Base-by-base conservation (phyloP, 2,888 invertebrate genomes). In the Galerucella pusilla region DNA sequence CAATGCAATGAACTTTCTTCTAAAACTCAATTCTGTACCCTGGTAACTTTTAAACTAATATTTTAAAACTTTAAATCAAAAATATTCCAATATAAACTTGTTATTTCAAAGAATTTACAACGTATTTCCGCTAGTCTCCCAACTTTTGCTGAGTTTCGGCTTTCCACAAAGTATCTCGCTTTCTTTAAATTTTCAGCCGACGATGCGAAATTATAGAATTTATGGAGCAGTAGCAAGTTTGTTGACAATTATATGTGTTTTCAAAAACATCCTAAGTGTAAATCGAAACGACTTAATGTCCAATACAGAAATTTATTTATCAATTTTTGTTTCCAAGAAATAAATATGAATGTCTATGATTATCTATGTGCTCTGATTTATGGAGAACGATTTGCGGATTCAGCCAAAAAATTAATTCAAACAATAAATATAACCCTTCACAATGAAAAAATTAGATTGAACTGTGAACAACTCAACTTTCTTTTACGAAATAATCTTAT, bases 211-310 rank as follows among this genome's bases (percentile, higher is more conserved):
- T 54, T 67, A 25, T 35, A 10, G 68, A 59, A 68, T 68, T 68
- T 68, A 59, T 68, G 28, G 68, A 10, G 45, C 2, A 45, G 9
- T 16, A 16, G 68, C 12, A 45, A 60, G 42, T n/a, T 35, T 42
- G n/a, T 68, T 68, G 57, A 68, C 77, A 46, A 46, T 65, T 65
- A 42, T 46, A 20, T 70, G 70, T 71, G 74, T 67, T 68, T 69
- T 69, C 65, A 54, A 54, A 71, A 70, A 70, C 61, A 70, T 74
- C 63, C 6, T 42, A 42, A 42, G 35, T 42, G 35, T 42, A 9
- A 42, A 42, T 42, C 35, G 35, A 42, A 42, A 9, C 35, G 7
- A 42, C 7, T 42, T 42, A 42, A 28, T 42, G 35, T 42, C 35
- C 35, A 42, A 9, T 42, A 42, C 1, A 42, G 35, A 42, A 42